Evolutionary conservation across 2,797 vertebrate genomes (phyloP).

Genomic region (Gouania willdenowi): DNA sequence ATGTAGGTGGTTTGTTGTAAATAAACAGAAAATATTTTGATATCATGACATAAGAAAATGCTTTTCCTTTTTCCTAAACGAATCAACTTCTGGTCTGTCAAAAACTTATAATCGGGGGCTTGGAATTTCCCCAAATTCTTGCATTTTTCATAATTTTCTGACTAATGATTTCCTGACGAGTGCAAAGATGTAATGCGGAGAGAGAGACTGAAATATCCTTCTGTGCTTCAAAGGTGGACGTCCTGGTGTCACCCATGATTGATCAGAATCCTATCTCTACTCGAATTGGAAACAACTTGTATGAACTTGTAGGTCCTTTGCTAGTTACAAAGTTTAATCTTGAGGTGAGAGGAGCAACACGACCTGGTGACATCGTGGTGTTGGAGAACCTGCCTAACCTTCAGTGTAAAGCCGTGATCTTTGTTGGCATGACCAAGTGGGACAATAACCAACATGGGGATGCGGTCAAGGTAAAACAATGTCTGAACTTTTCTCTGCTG

Average conservation of each 20-base stretch:
- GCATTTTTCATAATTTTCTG: too few species aligned
- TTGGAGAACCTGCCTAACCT: constrained; percentile 23
- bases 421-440: constrained; percentile 49
- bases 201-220: background rate
- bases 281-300: constrained; percentile 30
- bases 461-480: constrained; percentile 39
- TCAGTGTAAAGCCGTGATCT: constrained; percentile 29
- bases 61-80: too few species aligned
- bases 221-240: constrained; percentile 39
- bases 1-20: too few species aligned
- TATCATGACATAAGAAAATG: too few species aligned
- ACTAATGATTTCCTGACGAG: too few species aligned
- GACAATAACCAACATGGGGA: constrained; percentile 16
- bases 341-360: constrained; percentile 3
- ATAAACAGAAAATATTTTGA: too few species aligned
- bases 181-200: too few species aligned
- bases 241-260: constrained; percentile 51
- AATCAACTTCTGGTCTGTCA: too few species aligned
- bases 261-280: constrained; percentile 39
- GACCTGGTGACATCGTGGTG: constrained; percentile 29
- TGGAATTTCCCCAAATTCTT: too few species aligned
- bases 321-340: constrained; percentile 25
- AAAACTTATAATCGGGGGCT: too few species aligned
- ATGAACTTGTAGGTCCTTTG: constrained; percentile 2
- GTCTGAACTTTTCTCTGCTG: background rate